Conservation (phyloP, 2,113 vertebrate species). For the Paralichthys olivaceus region DNA sequence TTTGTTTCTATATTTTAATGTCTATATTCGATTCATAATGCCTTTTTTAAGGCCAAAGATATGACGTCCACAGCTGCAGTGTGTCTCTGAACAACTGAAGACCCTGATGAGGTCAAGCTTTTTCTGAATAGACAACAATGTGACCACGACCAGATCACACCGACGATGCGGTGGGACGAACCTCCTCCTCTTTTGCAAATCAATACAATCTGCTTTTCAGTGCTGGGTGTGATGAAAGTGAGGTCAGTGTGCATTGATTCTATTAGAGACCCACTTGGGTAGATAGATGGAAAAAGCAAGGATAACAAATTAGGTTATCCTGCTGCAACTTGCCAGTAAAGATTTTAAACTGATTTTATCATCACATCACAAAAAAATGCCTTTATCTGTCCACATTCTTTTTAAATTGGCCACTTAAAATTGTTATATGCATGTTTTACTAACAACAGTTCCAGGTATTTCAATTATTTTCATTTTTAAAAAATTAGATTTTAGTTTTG, state of each 20-base stretch:
- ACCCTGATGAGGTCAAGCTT: conserved; percentile 5
- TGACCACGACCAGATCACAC: neutral
- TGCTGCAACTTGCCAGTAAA: neutral
- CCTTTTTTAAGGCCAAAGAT: conserved; percentile 6
- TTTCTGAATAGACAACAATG: neutral
- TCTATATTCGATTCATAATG: neutral
- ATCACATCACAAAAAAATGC: neutral
- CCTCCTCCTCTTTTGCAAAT: conserved; percentile 7
- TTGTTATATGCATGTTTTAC: neutral
- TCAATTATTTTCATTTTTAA: neutral
- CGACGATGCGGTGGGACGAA: neutral
- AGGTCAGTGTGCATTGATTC: conserved; percentile 18
- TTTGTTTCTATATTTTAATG: conserved; percentile 3
- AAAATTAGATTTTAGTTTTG: neutral
- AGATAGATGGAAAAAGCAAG: neutral
- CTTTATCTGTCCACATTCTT: neutral
- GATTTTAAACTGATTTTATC: conserved; percentile 20
- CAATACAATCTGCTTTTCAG: conserved; percentile 21
- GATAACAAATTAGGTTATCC: neutral
- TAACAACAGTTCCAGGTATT: neutral
- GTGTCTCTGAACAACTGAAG: neutral
- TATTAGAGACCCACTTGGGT: conserved; percentile 2
- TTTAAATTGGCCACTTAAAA: neutral
- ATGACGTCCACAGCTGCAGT: neutral
- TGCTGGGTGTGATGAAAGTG: conserved; percentile 11